phyloP scores from a whole-genome alignment of 1,140 invertebrate species.

The Papilio glaucus region DNA sequence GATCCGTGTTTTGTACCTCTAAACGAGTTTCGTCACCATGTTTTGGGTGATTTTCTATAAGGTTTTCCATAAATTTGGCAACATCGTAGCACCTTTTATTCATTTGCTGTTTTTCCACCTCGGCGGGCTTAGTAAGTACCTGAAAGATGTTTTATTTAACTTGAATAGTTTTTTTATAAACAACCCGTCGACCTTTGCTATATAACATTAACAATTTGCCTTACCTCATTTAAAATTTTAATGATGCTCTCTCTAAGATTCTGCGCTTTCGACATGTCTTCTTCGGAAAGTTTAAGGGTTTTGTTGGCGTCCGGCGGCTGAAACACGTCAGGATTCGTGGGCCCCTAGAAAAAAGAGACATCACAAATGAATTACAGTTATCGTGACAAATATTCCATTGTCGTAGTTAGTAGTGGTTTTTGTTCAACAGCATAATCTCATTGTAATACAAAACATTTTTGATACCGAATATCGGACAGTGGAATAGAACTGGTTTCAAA shows the following conservation, averaged over 20 bases:
- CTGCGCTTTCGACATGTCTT: conserved; percentile 85
- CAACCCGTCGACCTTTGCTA: too few species aligned
- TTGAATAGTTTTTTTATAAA: background rate
- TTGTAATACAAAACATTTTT: too few species aligned
- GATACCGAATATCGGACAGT: too few species aligned
- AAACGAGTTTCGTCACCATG: conserved; percentile 80
- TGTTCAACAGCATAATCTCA: too few species aligned
- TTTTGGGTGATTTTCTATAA: conserved; percentile 87
- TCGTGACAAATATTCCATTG: too few species aligned
- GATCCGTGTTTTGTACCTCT: conserved; percentile 82
- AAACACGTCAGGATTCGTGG: conserved; percentile 89
- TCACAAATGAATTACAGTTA: too few species aligned
- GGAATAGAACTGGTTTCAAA: too few species aligned
- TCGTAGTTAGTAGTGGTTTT: too few species aligned
- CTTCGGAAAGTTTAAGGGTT: conserved; percentile 78
- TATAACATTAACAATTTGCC: conserved; percentile 19
- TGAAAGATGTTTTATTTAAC: conserved; percentile 51
- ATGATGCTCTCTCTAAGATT: conserved; percentile 88
- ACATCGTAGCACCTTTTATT: conserved; percentile 89
- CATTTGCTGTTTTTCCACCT: conserved; percentile 85
- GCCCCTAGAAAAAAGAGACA: conserved; percentile 85
- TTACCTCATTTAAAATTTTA: conserved; percentile 87
- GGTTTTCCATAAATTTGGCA: conserved; percentile 89
- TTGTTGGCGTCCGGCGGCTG: conserved; percentile 78
- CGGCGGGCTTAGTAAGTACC: conserved; percentile 84